Base-by-base conservation (phyloP, 2,888 invertebrate species). In the Agrilus cyanescens region DNA sequence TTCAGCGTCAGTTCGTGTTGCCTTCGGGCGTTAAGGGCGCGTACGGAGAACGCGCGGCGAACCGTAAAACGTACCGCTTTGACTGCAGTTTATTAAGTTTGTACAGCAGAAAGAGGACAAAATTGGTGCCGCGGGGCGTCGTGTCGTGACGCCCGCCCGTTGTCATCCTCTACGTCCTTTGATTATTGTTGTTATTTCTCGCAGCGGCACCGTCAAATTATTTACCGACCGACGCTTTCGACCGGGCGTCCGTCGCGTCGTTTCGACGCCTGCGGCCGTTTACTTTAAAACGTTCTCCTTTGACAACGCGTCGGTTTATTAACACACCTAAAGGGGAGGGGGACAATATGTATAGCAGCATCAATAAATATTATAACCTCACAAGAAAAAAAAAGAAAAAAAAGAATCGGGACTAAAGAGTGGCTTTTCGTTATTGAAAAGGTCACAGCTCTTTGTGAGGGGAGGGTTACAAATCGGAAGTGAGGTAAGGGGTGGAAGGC, bases 51-150 rank as follows among this genome's bases (percentile, higher is more conserved):
- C 25, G 55, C 55, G 55, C 53, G 53, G 55, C 56, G 55, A 55
- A 54, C 56, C 55, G 51, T 48, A 43, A 43, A 42, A 47, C 44
- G 46, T 50, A 43, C 43, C 51, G 58, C 60, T 61, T 60, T 60
- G 59, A 58, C 58, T 61, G 59, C 58, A 60, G 56, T 56, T 59
- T 66, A 66, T 66, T 66, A 65, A 65, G 65, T 66, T 66, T 66
- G 63, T 62, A 63, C 62, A 65, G 63, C 57, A 25, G 25, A 25
- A 25, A 25, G 25, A 25, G 25, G 25, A 25, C 25, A 61, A 62
- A 60, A 58, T 59, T 62, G 62, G 60, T 60, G 62, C 63, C 56
- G 44, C 49, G 40, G 50, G 63, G 58, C 52, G 36, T 44, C 46
- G 49, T 18, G 34, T 14, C 14, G 35, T 10, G 10, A 20, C 13